Evolutionary conservation across 2,113 vertebrate species (phyloP), one percentile per base, ranked within the genome.

Genomic region (Pogona vitticeps): DNA sequence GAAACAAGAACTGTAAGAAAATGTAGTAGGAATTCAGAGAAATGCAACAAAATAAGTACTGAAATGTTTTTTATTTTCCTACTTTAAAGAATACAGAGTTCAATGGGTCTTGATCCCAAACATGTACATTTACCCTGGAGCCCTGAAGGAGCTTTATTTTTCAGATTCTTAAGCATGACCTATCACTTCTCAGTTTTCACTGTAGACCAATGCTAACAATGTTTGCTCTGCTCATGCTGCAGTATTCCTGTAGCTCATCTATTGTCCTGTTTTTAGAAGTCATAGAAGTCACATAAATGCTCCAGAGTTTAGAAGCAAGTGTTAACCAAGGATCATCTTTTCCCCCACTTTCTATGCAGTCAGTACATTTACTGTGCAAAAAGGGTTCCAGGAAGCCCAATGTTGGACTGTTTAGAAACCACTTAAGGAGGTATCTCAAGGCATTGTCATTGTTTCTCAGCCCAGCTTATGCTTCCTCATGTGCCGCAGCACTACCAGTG

Each of bases 391-490:
- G 10, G 72, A 46, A 17, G 15, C 28, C 6, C 10, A 59, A 3
- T 67, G 31, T 76, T 67, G 2, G 20, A 10, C 31, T 67, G 23
- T 52, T 76, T 78, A 68, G 31, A 56, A 78, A 68, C 13, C 63
- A 70, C 12, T 36, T 58, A 85, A 36, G 26, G 68, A n/a, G 46
- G 68, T 77, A 78, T 20, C 63, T 85, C 76, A 85, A 84, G 23
- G 36, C 67, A 67, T 84, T 84, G 38, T 59, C 42, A 65, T 36
- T 26, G 8, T 92, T 82, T 18, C 28, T 89, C 68, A 76, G 12
- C 76, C 76, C 85, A 61, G 23, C 59, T 84, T 46, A 81, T 52
- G 46, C 10, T 52, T 52, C 46, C 46, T 52, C 46, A 52, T 52
- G 5, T 52, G 10, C n/a, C n/a, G n/a, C n/a, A n/a, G n/a, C n/a